Evolutionary conservation across 2,113 vertebrate species (phyloP).

Genomic region (Melanocharis versteri): DNA sequence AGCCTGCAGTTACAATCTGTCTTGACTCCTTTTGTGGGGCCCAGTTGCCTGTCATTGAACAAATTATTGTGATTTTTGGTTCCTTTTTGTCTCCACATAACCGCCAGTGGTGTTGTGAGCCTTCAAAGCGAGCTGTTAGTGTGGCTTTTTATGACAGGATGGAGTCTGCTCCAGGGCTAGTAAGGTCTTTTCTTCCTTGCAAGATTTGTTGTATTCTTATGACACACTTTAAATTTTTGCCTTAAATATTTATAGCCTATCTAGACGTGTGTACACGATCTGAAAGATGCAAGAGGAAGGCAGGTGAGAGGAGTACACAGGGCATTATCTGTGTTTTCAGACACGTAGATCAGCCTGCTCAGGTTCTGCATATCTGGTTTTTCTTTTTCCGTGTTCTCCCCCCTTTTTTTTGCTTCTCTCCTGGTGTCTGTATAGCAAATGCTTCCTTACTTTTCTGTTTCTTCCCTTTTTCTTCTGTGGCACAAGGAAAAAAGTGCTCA

Average conservation of each 20-base stretch:
- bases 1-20: constrained; percentile 20
- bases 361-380: background rate
- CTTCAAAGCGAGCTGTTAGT: constrained; percentile 21
- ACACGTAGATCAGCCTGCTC: background rate
- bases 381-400: background rate
- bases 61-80: constrained; percentile 32
- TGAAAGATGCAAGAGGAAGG: background rate
- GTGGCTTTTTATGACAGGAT: constrained; percentile 12
- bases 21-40: background rate
- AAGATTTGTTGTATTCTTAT: constrained; percentile 23
- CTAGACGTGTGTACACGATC: background rate
- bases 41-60: constrained; percentile 27
- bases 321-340: background rate
- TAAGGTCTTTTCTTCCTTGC: background rate
- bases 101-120: background rate
- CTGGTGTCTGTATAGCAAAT: background rate
- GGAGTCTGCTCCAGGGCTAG: constrained; percentile 7
- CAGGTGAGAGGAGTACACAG: background rate
- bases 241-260: constrained; percentile 48
- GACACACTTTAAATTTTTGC: constrained; percentile 20
- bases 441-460: background rate
- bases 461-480: background rate
- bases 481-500: background rate
- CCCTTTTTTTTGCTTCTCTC: background rate
- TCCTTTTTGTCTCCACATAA: constrained; percentile 7